phyloP scores from a whole-genome alignment of 2,113 vertebrate genomes.

The Pollimyrus isidori region DNA sequence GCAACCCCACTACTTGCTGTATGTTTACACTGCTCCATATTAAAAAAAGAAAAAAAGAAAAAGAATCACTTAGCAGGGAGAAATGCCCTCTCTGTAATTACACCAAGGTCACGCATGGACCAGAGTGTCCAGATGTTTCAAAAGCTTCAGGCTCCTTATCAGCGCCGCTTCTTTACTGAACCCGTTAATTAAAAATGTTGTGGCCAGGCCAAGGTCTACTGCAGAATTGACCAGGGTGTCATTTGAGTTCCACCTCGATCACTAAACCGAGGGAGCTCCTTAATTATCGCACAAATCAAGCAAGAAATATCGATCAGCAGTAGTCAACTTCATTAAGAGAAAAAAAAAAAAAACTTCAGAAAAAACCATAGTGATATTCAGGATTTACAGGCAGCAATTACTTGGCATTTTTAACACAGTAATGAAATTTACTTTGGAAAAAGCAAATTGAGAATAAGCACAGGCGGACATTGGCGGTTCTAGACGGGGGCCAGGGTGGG shows the following conservation, averaged over 20 bases:
- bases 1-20: not conserved
- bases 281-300: slow-evolving; percentile 17
- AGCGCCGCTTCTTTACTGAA: not conserved
- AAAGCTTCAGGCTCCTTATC: not conserved
- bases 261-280: not conserved
- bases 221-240: slow-evolving; percentile 5
- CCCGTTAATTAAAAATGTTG: slow-evolving; percentile 7
- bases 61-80: not conserved
- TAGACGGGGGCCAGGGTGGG: too few species aligned
- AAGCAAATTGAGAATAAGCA: not conserved
- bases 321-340: not conserved
- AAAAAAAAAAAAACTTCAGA: too few species aligned
- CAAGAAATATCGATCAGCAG: slow-evolving; percentile 1
- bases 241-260: not conserved
- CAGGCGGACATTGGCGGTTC: not conserved
- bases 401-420: not conserved
- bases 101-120: not conserved
- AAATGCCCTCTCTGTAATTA: not conserved
- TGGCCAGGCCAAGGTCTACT: not conserved
- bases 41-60: not conserved
- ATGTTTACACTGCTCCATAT: not conserved
- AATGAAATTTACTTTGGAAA: not conserved
- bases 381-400: not conserved
- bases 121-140: slow-evolving; percentile 8
- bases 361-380: not conserved